phyloP scores from a whole-genome alignment of 2,797 vertebrate species.

The Gallinago stenura region DNA sequence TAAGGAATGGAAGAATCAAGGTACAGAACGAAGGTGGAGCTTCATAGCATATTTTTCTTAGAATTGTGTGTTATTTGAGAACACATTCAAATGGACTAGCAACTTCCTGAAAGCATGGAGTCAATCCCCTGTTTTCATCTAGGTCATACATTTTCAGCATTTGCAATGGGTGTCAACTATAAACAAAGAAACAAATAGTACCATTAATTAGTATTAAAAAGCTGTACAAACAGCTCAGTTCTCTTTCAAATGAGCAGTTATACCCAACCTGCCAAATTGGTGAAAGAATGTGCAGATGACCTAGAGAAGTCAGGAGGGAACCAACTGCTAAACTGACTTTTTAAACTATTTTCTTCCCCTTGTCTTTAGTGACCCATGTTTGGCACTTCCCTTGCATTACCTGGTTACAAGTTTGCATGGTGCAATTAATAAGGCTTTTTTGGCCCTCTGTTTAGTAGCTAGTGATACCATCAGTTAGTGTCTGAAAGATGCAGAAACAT shows the following conservation, averaged over 20 bases:
- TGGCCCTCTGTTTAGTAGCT: background rate
- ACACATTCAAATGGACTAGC: background rate
- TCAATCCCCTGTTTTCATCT: background rate
- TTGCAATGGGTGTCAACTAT: background rate
- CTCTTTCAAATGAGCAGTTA: background rate
- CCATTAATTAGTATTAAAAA: background rate
- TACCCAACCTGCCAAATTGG: background rate
- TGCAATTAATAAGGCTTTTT: background rate
- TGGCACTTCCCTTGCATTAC: background rate
- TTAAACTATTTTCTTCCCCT: background rate
- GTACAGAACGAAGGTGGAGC: background rate
- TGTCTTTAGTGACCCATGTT: background rate
- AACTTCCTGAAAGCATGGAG: background rate
- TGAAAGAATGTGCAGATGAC: background rate
- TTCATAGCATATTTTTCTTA: background rate
- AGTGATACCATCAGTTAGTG: background rate
- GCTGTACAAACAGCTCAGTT: background rate
- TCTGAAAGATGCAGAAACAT: background rate
- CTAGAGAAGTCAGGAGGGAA: background rate
- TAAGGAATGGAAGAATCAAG: background rate
- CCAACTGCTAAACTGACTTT: background rate
- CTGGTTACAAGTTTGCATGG: background rate
- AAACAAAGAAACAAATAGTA: slow-evolving; percentile 1
- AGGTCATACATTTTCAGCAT: background rate
- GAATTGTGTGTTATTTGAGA: background rate